These are phyloP conservation scores for Athripsodes cinereus DNA, from an alignment of 2,888 invertebrate genomes.

Conservation along the genomic window DNA sequence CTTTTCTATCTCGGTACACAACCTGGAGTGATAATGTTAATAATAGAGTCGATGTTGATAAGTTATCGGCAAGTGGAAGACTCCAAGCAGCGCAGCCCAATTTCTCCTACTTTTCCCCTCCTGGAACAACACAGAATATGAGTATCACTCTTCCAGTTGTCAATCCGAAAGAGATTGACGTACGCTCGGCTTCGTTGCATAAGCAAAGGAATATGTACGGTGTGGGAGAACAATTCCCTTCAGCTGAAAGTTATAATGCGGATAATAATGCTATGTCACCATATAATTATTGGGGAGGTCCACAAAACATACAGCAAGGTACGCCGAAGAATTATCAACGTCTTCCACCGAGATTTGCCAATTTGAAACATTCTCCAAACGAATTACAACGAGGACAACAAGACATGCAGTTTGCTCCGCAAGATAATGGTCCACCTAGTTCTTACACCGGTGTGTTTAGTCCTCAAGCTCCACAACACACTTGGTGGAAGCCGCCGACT, in stretches of 20 bases:
- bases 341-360: conserved; percentile 23
- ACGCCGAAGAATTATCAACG: not conserved
- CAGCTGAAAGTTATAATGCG: conserved; percentile 7
- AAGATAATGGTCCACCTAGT: not conserved
- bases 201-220: conserved; percentile 35
- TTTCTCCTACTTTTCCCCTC: conserved; percentile 16
- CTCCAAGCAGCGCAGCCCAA: conserved; percentile 9
- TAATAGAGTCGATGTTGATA: not conserved
- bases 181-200: conserved; percentile 45
- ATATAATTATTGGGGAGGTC: conserved; percentile 17
- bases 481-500: conserved; percentile 19
- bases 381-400: conserved; percentile 5
- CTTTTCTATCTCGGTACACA: conserved; percentile 1
- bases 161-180: conserved; percentile 49
- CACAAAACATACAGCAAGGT: conserved; percentile 1
- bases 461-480: conserved; percentile 2
- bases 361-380: conserved; percentile 13
- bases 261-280: conserved; percentile 6
- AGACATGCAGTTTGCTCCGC: not conserved
- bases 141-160: conserved; percentile 45
- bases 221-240: conserved; percentile 2
- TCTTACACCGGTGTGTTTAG: not conserved
- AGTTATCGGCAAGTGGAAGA: not conserved
- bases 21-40: conserved; percentile 13
- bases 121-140: conserved; percentile 34